Base-by-base conservation (phyloP, 2,888 invertebrate species). In the Noctua comes region DNA sequence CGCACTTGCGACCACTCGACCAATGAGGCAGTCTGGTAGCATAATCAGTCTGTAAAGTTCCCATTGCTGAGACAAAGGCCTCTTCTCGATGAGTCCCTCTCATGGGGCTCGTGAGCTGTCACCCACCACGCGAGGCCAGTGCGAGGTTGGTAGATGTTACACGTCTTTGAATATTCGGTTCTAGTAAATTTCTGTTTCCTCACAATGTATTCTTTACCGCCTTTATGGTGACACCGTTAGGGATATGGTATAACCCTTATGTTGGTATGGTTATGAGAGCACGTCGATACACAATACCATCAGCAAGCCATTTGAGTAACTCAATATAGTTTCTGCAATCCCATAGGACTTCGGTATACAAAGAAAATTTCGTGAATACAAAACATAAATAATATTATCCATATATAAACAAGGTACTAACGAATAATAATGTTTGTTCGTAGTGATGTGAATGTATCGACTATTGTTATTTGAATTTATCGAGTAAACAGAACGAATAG, bases 381-480 rank as follows among this genome's bases (percentile, higher is more conserved):
- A 77, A 77, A 62, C 75, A 80, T 82, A 76, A 85, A 87, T 80
- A 87, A 83, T 85, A 84, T 54, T 76, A 83, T 72, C 74, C 62
- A 75, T 77, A 76, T 59, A 87, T 77, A 86, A 80, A 88, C 73
- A 88, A 77, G 75, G 73, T 69, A 83, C 80, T 87, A 82, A 87
- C 74, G 80, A 80, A 80, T 83, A 87, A 82, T 82, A 85, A 87
- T 87, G 85, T 87, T 84, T 82, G 79, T 65, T 73, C 46, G 51
- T 86, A 86, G 84, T 87, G 88, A 86, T 87, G 88, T 66, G 85
- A 88, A 83, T 62, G 76, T 86, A 87, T 83, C 88, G 82, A 85
- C 83, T 68, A 80, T 83, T 87, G 85, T 88, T 83, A 83, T 81
- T 86, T 73, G 79, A 83, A 88, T 88, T 83, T 88, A 88, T 88